Evolutionary conservation across 2,888 invertebrate genomes (phyloP), one percentile per base, ranked within the genome.

Genomic region (Camptogramma bilineatum): DNA sequence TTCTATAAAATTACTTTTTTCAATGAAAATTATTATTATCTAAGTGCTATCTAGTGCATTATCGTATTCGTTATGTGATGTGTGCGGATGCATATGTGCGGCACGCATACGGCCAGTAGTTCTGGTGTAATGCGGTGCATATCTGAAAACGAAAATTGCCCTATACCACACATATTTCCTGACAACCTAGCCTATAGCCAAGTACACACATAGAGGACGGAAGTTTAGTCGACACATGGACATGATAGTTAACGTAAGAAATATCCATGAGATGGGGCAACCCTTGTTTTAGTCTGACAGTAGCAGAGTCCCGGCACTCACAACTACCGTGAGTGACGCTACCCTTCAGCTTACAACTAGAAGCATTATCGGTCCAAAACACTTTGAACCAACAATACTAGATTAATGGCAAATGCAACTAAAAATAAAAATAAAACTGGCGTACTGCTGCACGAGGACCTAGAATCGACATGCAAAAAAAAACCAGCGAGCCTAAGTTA

Each of bases 111-210:
- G 93, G 93, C 93, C 93, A 93, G 93, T 93, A 92, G 89, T 90
- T 93, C 93, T 93, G 93, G 93, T 92, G 93, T 92, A 93, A 92
- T 88, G 90, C 90, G 87, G 92, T 90, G 93, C 93, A 93, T 89
- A 93, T 93, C 93, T 93, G 93, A 93, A 93, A 93, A 93, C 90
- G 91, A 93, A 93, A 93, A 93, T 87, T 90, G 88, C 91, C 93
- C 92, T 93, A 91, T 92, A 93, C 92, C 93, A 93, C 93, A 93
- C 93, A 93, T 91, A 91, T 90, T 89, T 86, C 88, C 86, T 87
- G 87, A 85, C 79, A 79, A 82, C 86, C 90, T 91, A 90, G 80
- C 86, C 85, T 87, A 34, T 76, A 82, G 85, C 84, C 85, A 87
- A 86, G 81, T 83, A 91, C 91, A 91, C 88, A 91, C 91, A 92